Evolutionary conservation across 2,888 invertebrate genomes (phyloP), one percentile per base, ranked within the genome.

Genomic region (Altica lythri): DNA sequence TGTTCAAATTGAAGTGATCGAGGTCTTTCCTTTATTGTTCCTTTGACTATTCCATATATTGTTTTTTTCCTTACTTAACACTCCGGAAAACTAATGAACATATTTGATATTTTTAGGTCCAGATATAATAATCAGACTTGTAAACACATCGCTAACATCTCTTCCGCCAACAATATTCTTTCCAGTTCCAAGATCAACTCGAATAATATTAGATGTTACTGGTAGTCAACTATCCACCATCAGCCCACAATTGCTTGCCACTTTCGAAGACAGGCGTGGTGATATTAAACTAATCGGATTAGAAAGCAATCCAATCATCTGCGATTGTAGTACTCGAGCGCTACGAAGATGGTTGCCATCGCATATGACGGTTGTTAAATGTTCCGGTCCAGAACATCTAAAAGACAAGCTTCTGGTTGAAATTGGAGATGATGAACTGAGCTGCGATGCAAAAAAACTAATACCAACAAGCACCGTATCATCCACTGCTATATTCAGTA

Each of bases 131-230:
- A 84, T 95, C n/a, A 82, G 86, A 49, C 78, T 95, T 42, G 83
- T 85, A 43, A 91, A 93, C 68, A 93, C 94, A 0, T 92, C 92
- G 1, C 76, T 95, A 4, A 83, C 84, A 9, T 80, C 82, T 8
- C 77, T 95, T 47, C 92, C 93, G 0, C 88, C 92, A 2, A 89
- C 92, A 1, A 73, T 94, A 14, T 83, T 95, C 53, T 92, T 93
- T 70, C 92, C 94, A 0, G 83, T 95, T 13, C 94, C 94, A 0
- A 82, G 92, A 67, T 94, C 94, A 2, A 90, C 92, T 0, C 84
- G 84, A 59, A 83, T 94, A 19, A 83, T 81, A 2, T 80, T 95
- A 2, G 91, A 93, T 70, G 83, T 94, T 0, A 81, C 85, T 2
- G 90, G 90, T 10, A 92, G 89, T 65, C 86, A 86, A 72, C 78